These are phyloP conservation scores for Girardia tigrina DNA, from an alignment of 2,888 invertebrate species.

Conservation along the genomic window DNA sequence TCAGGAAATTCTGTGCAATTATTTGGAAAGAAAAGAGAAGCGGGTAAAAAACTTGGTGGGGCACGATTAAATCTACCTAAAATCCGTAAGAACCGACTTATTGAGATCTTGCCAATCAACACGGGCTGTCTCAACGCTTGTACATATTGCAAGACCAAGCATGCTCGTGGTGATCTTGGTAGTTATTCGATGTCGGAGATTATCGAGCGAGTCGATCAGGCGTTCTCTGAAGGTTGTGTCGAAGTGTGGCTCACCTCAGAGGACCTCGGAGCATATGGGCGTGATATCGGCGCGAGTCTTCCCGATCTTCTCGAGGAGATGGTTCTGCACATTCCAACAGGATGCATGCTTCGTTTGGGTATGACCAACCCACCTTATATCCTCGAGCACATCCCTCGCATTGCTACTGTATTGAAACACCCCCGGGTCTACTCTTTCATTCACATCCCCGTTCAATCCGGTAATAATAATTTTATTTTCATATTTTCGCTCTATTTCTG, in stretches of 20 bases:
- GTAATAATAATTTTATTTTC: too few species aligned
- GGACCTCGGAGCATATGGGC: constrained; percentile 90
- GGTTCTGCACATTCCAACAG: constrained; percentile 58
- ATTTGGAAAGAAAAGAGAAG: constrained; percentile 53
- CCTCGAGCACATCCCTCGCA: constrained; percentile 74
- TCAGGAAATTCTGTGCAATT: constrained; percentile 60
- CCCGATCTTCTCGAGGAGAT: constrained; percentile 71
- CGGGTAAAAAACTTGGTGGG: constrained; percentile 62
- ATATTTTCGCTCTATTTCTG: too few species aligned
- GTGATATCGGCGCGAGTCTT: constrained; percentile 74
- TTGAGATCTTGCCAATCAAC: constrained; percentile 90
- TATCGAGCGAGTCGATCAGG: constrained; percentile 67
- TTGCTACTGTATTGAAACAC: constrained; percentile 69
- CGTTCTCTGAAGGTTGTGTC: constrained; percentile 55
- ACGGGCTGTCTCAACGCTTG: constrained; percentile 93
- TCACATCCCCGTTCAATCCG: constrained; percentile 91
- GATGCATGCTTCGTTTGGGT: constrained; percentile 61
- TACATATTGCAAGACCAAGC: constrained; percentile 95
- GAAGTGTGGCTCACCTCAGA: constrained; percentile 96
- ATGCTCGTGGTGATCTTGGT: constrained; percentile 85
- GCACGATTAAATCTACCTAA: constrained; percentile 76
- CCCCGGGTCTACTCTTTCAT: constrained; percentile 83
- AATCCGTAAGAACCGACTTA: constrained; percentile 79
- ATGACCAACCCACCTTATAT: constrained; percentile 99
- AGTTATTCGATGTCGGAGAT: constrained; percentile 81